Percentiles rank a stretch among this genome's conserved stretches.
phyloP scores from a whole-genome alignment of 2,797 vertebrate species.

The Sternarchorhynchus goeldii region DNA sequence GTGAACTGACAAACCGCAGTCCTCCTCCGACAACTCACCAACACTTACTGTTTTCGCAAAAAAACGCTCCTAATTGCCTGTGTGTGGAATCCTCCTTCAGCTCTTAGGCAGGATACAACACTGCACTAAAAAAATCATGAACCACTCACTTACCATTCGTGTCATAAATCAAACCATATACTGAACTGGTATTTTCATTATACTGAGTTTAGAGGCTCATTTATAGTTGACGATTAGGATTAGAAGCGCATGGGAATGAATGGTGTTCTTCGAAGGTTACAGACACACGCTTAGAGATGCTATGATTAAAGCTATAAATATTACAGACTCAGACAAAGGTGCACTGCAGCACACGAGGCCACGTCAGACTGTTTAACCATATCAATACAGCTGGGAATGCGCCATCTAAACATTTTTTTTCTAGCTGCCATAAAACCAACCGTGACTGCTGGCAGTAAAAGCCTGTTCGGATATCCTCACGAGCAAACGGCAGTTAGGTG shows the following conservation, averaged over 20 bases:
- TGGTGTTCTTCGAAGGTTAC: conserved; percentile 22
- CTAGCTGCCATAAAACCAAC: neutral
- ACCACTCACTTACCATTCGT: conserved; percentile 27
- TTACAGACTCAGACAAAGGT: conserved; percentile 2
- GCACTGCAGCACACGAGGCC: neutral
- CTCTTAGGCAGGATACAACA: conserved; percentile 27
- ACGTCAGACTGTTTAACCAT: conserved; percentile 12
- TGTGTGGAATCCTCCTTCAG: conserved; percentile 28
- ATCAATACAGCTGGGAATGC: neutral
- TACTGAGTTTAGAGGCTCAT: conserved; percentile 32
- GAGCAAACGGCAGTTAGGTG: neutral
- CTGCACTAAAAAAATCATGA: conserved; percentile 34
- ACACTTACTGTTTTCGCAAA: conserved; percentile 22
- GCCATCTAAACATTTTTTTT: neutral
- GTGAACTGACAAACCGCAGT: conserved; percentile 1
- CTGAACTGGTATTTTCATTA: conserved; percentile 44
- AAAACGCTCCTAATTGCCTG: conserved; percentile 47
- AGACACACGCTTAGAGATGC: conserved; percentile 23
- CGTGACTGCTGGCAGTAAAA: neutral
- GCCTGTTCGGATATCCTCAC: neutral
- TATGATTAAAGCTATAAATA: conserved; percentile 47
- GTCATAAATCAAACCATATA: conserved; percentile 46
- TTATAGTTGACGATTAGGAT: conserved; percentile 44
- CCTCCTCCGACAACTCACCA: conserved; percentile 14
- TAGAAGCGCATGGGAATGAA: conserved; percentile 31